phyloP scores from a whole-genome alignment of 2,888 invertebrate genomes.

The Ceriagrion tenellum region DNA sequence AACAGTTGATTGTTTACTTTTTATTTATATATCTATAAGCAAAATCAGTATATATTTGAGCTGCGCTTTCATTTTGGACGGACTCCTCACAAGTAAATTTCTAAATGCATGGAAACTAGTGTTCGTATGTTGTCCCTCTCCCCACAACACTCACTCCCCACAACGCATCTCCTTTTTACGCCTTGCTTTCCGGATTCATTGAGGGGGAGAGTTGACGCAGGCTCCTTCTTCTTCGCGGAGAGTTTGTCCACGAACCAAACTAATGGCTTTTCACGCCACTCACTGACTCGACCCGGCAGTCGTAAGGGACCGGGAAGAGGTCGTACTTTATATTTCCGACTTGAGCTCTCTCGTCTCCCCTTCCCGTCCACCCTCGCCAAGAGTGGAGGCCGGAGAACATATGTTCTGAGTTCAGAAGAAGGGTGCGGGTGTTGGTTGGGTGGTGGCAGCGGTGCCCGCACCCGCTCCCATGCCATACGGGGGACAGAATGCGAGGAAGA shows the following conservation, averaged over 20 bases:
- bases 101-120: neutral
- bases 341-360: neutral
- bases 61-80: too few species aligned
- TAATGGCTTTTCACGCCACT: slow-evolving; percentile 40
- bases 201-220: neutral
- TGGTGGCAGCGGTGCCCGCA: too few species aligned
- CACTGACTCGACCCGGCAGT: neutral
- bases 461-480: too few species aligned
- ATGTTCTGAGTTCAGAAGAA: neutral
- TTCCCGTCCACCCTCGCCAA: neutral
- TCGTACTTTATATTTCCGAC: slow-evolving; percentile 32
- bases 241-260: slow-evolving; percentile 48
- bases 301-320: neutral
- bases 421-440: neutral
- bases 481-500: too few species aligned
- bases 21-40: too few species aligned
- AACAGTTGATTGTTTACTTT: too few species aligned
- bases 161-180: neutral
- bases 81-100: neutral
- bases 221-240: neutral
- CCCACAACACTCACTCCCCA: neutral
- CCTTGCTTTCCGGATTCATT: neutral
- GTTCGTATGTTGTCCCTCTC: neutral
- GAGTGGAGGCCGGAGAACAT: neutral
- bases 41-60: too few species aligned